Evolutionary conservation across 2,797 vertebrate genomes (phyloP), one percentile per base, ranked within the genome.

Genomic region (Phrynocephalus forsythii): DNA sequence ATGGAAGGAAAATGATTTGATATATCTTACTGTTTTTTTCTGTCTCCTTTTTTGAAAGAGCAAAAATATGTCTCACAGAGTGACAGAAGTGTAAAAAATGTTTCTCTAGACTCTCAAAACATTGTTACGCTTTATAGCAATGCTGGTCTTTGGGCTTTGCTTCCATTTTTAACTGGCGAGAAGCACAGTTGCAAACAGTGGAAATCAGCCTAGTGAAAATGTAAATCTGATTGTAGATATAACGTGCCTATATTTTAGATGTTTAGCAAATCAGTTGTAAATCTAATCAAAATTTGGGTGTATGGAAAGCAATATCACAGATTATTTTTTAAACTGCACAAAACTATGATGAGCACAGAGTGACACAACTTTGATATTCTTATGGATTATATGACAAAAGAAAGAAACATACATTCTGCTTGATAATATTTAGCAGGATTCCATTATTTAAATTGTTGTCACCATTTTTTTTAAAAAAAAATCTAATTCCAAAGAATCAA

Each of bases 1-100:
- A 84, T n/a, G 88, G 56, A 89, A 82, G 15, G 91, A 92, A 92
- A 92, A 94, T 72, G 33, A 89, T 91, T 76, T 91, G 91, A 89
- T 91, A 94, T 88, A 93, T 93, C 48, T 92, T 82, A 88, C 0
- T 91, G 86, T 79, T 76, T 67, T 71, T 44, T 33, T 18, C 24
- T 16, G 75, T 9, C n/a, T 30, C 6, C 28, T 69, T 38, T 56
- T 93, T 92, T 56, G 4, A 69, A 33, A 78, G 44, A 91, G 56
- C 26, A 91, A 83, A 93, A 89, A 82, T 76, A 26, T 91, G 66
- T 88, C 18, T 0, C 78, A 79, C 22, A 89, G 0, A 0, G 28
- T 89, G 13, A 77, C 66, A 82, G 91, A 91, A 92, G 90, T 87
- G 91, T 48, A 18, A 63, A 63, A 85, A 94, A 79, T 0, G 1